Evolutionary conservation across 2,888 invertebrate species (phyloP).

Genomic region (Aporophyla nigra): DNA sequence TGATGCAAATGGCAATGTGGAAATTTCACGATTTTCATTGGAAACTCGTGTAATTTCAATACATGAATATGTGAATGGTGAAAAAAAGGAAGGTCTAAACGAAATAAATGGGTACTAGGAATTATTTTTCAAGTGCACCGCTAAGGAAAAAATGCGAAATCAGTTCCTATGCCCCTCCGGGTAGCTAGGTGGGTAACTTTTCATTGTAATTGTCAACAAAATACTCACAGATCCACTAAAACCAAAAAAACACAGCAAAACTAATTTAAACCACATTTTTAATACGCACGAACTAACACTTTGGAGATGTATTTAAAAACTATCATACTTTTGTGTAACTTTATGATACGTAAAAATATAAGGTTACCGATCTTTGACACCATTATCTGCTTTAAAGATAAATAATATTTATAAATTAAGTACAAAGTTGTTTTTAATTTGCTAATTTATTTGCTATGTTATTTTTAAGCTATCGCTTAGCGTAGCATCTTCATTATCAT

Average conservation of each 20-base stretch:
- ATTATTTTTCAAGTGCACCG: too few species aligned
- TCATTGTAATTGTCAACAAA: too few species aligned
- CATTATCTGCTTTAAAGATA: conserved; percentile 62
- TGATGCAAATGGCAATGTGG: too few species aligned
- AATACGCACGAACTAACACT: conserved; percentile 36
- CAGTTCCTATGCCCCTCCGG: too few species aligned
- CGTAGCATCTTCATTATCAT: too few species aligned
- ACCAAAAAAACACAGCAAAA: conserved; percentile 73
- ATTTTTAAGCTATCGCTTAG: neutral
- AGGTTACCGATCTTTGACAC: conserved; percentile 63
- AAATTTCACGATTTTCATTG: too few species aligned
- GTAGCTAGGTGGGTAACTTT: too few species aligned
- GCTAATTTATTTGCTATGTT: neutral
- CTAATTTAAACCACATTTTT: conserved; percentile 78
- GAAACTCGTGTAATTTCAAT: too few species aligned
- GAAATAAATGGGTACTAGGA: too few species aligned
- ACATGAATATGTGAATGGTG: too few species aligned
- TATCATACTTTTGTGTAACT: conserved; percentile 38
- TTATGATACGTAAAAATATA: conserved; percentile 53
- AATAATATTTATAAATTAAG: conserved; percentile 34
- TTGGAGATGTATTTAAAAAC: conserved; percentile 43
- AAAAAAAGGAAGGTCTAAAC: too few species aligned
- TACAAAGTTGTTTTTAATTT: conserved; percentile 24
- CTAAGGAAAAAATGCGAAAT: too few species aligned
- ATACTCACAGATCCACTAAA: conserved; percentile 77